Evolutionary conservation across 2,113 vertebrate species (phyloP), one percentile per base, ranked within the genome.

Genomic region (Oriolus oriolus): DNA sequence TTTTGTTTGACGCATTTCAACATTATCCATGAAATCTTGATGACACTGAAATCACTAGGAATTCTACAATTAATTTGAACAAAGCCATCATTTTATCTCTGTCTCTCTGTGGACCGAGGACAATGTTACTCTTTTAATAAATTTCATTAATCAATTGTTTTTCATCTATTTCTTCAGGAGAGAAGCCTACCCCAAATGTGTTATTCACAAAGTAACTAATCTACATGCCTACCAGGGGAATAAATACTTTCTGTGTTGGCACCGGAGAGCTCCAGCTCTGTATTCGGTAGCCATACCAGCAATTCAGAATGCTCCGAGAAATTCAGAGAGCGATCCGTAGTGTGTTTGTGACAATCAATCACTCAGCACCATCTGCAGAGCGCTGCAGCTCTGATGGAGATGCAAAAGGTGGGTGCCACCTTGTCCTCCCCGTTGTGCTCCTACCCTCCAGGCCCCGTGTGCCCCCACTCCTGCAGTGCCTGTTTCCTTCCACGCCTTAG

Each of bases 371-470:
- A 17, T 13, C 37, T 89, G 77, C 31, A 39, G 50, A 41, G 27
- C 28, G 44, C 37, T 17, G 44, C 63, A 80, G 87, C 33, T 52
- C 44, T 42, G 50, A 21, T 31, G 59, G 50, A 16, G 64, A 10
- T 39, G 50, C 28, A 53, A 28, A 77, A 78, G 27, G 3, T 31
- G 54, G 37, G 28, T 73, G 37, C 9, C 28, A 33, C 41, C 24
- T 76, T 33, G 16, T 61, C 8, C 23, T 52, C 7, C 18, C 52
- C 0, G 0, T 2, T 27, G 16, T 4, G 1, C 11, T 63, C 53
- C 33, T 7, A 6, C 15, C 23, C 41, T 68, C 16, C 27, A 9
- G 22, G 18, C 35, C 16, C n/a, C 1, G 0, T 7, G 21, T 52
- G 18, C 14, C 45, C 42, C 22, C 0, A 9, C 13, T 49, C 26